Conservation (phyloP, 1,140 invertebrate species). For the Andrena cerasifolii region DNA sequence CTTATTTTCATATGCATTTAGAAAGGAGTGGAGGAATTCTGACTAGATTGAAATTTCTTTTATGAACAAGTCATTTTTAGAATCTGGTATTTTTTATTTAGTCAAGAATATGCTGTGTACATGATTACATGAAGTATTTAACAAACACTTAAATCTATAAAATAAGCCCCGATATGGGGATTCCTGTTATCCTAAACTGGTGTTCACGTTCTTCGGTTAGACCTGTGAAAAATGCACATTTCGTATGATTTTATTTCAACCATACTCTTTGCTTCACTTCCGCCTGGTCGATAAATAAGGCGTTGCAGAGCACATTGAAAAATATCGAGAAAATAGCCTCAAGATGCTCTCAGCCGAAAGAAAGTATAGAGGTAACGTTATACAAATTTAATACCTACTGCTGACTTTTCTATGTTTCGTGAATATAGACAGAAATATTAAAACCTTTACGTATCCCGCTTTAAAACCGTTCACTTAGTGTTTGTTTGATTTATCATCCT, state of each 20-base stretch:
- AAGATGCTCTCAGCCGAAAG: neutral
- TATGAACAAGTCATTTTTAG: neutral
- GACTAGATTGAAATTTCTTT: too few species aligned
- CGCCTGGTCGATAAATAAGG: constrained; percentile 34
- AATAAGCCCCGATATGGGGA: neutral
- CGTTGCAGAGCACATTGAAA: constrained; percentile 2
- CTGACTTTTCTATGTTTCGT: neutral
- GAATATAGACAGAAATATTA: neutral
- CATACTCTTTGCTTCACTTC: neutral
- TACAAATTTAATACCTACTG: constrained; percentile 3
- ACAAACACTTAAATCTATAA: too few species aligned
- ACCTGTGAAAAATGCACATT: constrained; percentile 11
- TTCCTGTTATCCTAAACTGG: neutral
- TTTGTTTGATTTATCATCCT: too few species aligned
- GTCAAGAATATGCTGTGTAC: neutral
- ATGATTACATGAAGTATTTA: too few species aligned
- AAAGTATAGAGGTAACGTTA: neutral
- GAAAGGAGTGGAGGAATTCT: too few species aligned
- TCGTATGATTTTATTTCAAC: neutral
- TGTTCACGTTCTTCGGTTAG: constrained; percentile 36
- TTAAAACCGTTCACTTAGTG: too few species aligned
- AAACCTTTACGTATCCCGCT: too few species aligned
- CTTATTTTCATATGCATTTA: neutral
- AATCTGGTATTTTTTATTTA: neutral
- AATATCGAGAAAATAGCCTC: neutral